phyloP scores from a whole-genome alignment of 2,113 vertebrate genomes.

The Nettapus auritus region DNA sequence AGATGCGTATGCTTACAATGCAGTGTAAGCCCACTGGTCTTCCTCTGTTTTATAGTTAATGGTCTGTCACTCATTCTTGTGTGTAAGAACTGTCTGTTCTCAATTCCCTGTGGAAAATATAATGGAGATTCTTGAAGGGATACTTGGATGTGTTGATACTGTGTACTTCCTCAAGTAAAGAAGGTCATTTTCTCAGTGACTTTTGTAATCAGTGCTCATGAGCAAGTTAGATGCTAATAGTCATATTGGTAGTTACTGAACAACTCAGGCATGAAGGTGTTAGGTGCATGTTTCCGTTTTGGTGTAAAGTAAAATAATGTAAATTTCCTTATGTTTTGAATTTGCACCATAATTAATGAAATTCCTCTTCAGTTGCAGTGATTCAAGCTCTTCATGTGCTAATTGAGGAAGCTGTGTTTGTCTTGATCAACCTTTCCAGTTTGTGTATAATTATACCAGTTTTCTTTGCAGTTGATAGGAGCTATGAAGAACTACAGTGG shows the following conservation, averaged over 20 bases:
- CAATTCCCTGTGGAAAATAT: neutral
- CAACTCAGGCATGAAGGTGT: neutral
- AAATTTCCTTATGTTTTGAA: neutral
- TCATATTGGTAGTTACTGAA: neutral
- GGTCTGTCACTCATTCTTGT: neutral
- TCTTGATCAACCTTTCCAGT: neutral
- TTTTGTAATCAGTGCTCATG: fast-evolving
- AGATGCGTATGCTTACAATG: neutral
- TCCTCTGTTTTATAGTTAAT: neutral
- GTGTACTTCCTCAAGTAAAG: neutral
- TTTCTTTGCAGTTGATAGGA: slow-evolving; percentile 88
- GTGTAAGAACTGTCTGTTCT: neutral
- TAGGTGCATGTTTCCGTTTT: neutral
- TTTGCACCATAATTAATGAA: neutral
- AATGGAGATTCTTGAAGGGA: neutral
- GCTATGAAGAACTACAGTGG: slow-evolving; percentile 93
- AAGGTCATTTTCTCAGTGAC: neutral
- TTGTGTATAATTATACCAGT: neutral
- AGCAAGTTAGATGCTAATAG: neutral
- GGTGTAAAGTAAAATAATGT: neutral
- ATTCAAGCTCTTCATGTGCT: neutral
- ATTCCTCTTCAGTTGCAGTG: neutral
- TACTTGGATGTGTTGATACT: neutral
- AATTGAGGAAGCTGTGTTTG: neutral
- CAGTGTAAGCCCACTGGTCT: neutral